Evolutionary conservation across 2,888 invertebrate species (phyloP).

Genomic region (Xestia xanthographa): DNA sequence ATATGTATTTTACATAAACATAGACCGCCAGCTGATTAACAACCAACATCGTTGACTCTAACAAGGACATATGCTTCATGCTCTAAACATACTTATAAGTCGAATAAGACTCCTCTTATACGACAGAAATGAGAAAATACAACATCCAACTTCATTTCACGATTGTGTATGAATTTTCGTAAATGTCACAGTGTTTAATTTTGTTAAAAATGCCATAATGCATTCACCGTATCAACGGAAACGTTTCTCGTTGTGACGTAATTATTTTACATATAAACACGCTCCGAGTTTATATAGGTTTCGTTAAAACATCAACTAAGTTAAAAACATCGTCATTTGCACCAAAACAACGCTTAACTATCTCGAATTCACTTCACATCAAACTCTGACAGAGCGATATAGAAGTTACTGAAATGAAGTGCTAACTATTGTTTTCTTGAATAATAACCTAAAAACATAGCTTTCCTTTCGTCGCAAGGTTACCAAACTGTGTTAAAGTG

Average conservation of each 20-base stretch:
- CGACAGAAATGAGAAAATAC: background rate
- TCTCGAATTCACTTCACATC: slow-evolving; percentile 26
- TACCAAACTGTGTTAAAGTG: slow-evolving; percentile 58
- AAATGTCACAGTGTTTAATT: slow-evolving; percentile 10
- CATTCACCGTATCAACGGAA: slow-evolving; percentile 46
- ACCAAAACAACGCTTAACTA: slow-evolving; percentile 38
- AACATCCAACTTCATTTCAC: background rate
- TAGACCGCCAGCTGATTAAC: slow-evolving; percentile 30
- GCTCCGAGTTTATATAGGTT: slow-evolving; percentile 17
- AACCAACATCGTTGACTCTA: slow-evolving; percentile 17
- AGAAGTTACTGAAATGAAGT: slow-evolving; percentile 41
- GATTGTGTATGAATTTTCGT: background rate
- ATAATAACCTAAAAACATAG: slow-evolving; percentile 65
- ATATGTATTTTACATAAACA: slow-evolving; percentile 26
- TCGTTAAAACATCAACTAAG: slow-evolving; percentile 25
- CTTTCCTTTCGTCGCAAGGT: slow-evolving; percentile 68
- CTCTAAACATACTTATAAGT: background rate
- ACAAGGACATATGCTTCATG: background rate
- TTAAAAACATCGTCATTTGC: slow-evolving; percentile 28
- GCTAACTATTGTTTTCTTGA: slow-evolving; percentile 57
- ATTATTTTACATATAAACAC: slow-evolving; percentile 49
- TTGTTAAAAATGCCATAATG: slow-evolving; percentile 35
- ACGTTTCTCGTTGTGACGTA: slow-evolving; percentile 58
- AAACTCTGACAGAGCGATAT: slow-evolving; percentile 43
- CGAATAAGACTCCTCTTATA: background rate